Conservation (phyloP, 2,888 invertebrate species). For the Morpho deidamia region DNA sequence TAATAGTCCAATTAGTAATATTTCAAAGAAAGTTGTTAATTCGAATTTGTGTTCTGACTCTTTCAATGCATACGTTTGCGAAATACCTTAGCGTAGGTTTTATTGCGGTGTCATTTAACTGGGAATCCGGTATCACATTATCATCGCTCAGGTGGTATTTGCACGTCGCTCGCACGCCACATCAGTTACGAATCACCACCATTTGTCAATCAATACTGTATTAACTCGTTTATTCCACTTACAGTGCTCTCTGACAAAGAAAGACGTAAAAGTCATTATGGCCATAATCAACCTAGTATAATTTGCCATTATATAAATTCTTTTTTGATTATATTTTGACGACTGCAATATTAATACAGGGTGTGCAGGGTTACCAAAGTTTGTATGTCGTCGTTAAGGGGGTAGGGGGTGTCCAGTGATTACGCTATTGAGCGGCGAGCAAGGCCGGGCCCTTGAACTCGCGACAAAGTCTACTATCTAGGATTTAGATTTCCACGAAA, state of each 20-base stretch:
- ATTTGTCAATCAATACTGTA: conserved; percentile 6
- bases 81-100: not conserved
- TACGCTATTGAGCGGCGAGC: conserved; percentile 88
- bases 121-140: conserved; percentile 40
- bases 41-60: not conserved
- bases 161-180: conserved; percentile 1
- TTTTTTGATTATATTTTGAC: not conserved
- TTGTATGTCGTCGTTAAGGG: conserved; percentile 23
- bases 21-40: too few relatives aligned
- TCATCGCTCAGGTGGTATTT: conserved; percentile 31
- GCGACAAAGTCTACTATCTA: conserved; percentile 55
- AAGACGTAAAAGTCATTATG: too few relatives aligned
- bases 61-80: not conserved
- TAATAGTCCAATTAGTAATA: too few relatives aligned
- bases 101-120: conserved; percentile 41
- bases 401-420: conserved; percentile 55
- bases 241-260: too few relatives aligned
- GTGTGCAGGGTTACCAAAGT: conserved; percentile 15
- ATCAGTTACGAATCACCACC: not conserved
- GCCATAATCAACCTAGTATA: too few relatives aligned
- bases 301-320: too few relatives aligned
- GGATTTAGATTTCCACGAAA: conserved; percentile 36
- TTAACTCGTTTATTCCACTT: not conserved
- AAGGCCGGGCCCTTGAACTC: conserved; percentile 93
- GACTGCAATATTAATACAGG: not conserved